These are phyloP conservation scores for Cinclus cinclus DNA, from an alignment of 2,113 vertebrate genomes.

Conservation along the genomic window DNA sequence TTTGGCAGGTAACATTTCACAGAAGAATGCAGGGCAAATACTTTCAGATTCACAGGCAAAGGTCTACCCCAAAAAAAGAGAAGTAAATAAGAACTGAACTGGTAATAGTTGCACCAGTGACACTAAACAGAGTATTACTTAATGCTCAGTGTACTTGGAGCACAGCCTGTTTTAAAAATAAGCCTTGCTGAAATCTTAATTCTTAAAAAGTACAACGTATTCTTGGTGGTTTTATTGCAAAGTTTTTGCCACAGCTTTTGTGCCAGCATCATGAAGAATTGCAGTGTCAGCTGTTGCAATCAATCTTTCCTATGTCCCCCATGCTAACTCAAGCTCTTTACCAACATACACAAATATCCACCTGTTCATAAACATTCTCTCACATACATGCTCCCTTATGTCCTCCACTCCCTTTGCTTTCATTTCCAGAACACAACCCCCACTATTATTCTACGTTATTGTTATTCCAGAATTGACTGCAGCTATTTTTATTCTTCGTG, in stretches of 20 bases:
- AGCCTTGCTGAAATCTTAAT: neutral
- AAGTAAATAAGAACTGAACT: neutral
- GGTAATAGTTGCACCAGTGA: neutral
- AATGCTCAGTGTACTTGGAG: neutral
- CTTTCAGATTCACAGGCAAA: neutral
- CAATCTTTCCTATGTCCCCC: neutral
- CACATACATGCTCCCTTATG: neutral
- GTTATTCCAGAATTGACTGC: neutral
- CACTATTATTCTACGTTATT: neutral
- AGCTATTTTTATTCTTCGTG: neutral
- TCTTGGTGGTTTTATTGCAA: neutral
- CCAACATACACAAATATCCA: neutral
- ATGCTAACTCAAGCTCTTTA: neutral
- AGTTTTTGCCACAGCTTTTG: neutral
- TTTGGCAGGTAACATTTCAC: neutral
- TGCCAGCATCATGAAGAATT: neutral
- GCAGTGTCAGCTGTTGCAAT: neutral
- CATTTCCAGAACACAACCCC: neutral
- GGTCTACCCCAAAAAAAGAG: neutral
- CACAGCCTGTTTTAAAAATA: neutral
- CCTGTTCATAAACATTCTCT: neutral
- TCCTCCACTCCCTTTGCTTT: neutral
- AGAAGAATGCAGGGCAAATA: neutral
- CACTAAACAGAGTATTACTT: neutral
- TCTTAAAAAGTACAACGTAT: neutral